Evolutionary conservation across 2,888 invertebrate genomes (phyloP).

Genomic region (Agrilus mali): DNA sequence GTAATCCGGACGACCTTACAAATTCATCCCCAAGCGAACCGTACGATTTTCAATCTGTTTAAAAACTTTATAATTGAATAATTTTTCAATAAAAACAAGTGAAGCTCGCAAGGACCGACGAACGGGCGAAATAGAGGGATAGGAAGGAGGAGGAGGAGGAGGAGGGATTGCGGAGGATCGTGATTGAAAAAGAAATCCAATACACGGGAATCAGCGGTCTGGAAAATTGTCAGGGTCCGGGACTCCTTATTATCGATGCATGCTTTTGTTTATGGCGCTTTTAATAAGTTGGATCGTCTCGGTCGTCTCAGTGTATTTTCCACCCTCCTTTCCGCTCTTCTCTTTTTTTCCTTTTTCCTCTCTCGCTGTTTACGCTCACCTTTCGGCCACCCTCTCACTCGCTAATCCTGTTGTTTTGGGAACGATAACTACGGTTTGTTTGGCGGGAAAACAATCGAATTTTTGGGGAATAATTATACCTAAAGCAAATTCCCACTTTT

Average conservation of each 20-base stretch:
- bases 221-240: slow-evolving; percentile 27
- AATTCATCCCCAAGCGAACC: slow-evolving; percentile 25
- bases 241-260: slow-evolving; percentile 25
- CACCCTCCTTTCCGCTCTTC: not conserved
- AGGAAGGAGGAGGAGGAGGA: slow-evolving; percentile 6
- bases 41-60: slow-evolving; percentile 35
- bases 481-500: too few species aligned
- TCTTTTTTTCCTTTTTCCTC: not conserved
- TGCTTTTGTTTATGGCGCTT: slow-evolving; percentile 21
- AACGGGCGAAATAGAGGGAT: too few species aligned
- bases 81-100: slow-evolving; percentile 36
- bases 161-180: slow-evolving; percentile 15
- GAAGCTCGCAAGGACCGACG: slow-evolving; percentile 21
- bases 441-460: too few species aligned
- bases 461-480: too few species aligned
- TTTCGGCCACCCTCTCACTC: too few species aligned
- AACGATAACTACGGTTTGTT: too few species aligned
- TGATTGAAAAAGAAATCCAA: slow-evolving; percentile 30
- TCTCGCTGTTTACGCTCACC: not conserved
- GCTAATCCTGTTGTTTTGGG: too few species aligned
- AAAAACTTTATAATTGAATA: slow-evolving; percentile 36
- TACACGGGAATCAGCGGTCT: slow-evolving; percentile 18
- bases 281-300: slow-evolving; percentile 17
- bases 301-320: slow-evolving; percentile 3
- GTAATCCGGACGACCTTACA: slow-evolving; percentile 20